Evolutionary conservation across 2,797 vertebrate species (phyloP), one percentile per base, ranked within the genome.

Genomic region (Lophius americanus): DNA sequence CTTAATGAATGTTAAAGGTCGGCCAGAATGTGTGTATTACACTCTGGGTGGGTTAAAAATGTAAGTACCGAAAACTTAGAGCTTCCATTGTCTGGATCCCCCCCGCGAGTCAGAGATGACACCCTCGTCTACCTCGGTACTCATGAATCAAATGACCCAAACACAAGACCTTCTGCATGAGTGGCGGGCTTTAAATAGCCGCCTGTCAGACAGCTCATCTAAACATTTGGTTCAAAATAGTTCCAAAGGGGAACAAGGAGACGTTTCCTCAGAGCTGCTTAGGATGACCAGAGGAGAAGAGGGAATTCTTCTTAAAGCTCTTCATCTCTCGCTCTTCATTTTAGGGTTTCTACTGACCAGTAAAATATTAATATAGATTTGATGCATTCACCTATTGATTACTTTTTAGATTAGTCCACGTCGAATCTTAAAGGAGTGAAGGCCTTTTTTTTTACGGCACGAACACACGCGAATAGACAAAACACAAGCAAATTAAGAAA

Each of bases 201-300:
- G 57, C 66, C 36, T 46, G 46, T 78, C 55, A 57, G 42, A 75
- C 3, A 7, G 46, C 41, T 70, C 3, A 60, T 71, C 64, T 55
- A 48, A 53, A 38, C 35, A 63, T 79, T 42, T 52, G 10, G 43
- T 59, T 65, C 63, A 75, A 81, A 79, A 76, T 66, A 68, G 23
- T 23, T 23, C 55, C n/a, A 39, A 47, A 49, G 41, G n/a, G 35
- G 74, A 81, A 61, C 0, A 39, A n/a, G 7, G 23, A 23, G 23
- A 23, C 8, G 9, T 55, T 79, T 86, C 74, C 74, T 74, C 52
- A 50, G 47, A 51, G 11, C 41, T 5, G 4, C 9, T 3, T n/a
- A 1, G 37, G 47, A n/a, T n/a, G 13, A 11, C 8, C 37, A 38
- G 9, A 58, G n/a, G 9, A 56, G n/a, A 59, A 36, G 9, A 60